Base-by-base conservation (phyloP, 37 sponge, comb jelly and placozoan species). In the Spongia lamella region DNA sequence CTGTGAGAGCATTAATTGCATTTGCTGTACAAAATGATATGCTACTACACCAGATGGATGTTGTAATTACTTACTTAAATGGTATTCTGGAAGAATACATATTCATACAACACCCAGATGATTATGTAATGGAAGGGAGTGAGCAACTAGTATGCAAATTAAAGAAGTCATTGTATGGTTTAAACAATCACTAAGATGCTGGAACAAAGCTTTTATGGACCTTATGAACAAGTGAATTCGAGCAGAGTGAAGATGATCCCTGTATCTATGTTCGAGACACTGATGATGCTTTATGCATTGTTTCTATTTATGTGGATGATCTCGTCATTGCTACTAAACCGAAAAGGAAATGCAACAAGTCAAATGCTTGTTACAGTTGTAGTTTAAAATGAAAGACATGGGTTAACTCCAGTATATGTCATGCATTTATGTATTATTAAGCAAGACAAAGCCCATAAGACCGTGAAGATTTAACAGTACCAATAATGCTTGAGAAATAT, bases 341-440 rank as follows among this genome's bases (percentile, higher is more conserved):
- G 15, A 34, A 26, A 52, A 33, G 37, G 76, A 75, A 35, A 75
- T 75, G 76, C 49, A 14, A 24, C 22, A 58, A 37, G 47, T 75
- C 63, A 75, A 75, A 53, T 7, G 61, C 24, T 6, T 37, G 3
- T 32, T 75, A 31, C 25, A 6, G 53, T 55, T 35, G 11, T 3
- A 29, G 7, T 72, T 55, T 59, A 72, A 50, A 33, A 72, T n/a
- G n/a, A n/a, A n/a, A n/a, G n/a, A n/a, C n/a, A n/a, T n/a, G n/a
- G n/a, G n/a, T n/a, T n/a, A n/a, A n/a, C 73, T 85, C 4, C 79
- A 73, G 47, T 85, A 85, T 29, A 72, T 72, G 34, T n/a, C 74
- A 71, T 4, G 79, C 73, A 30, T 64, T 85, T n/a, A n/a, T n/a
- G n/a, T 15, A 68, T 26, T 38, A 53, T 84, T 52, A 43, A 34